Percentiles rank a stretch among this genome's conserved stretches.
Evolutionary conservation across 2,888 invertebrate species (phyloP).

Genomic region (Tupiocoris notatus): DNA sequence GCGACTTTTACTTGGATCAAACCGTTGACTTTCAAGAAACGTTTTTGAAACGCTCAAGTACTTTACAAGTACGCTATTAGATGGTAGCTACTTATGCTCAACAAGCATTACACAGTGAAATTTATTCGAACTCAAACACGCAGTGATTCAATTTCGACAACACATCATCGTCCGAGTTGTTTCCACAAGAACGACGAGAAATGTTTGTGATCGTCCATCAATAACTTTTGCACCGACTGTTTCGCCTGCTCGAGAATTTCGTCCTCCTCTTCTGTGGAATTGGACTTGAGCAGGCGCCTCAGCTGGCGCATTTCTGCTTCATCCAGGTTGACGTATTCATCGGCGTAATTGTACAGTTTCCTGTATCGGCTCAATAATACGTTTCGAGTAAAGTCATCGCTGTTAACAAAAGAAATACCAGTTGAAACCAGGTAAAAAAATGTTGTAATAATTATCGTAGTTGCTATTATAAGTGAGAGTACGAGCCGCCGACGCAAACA

Average conservation of each 20-base stretch:
- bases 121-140: too few species aligned
- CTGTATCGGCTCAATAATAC: not conserved
- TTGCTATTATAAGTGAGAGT: not conserved
- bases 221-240: slow-evolving; percentile 18
- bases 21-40: too few species aligned
- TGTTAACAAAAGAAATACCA: not conserved
- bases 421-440: not conserved
- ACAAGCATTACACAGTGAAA: too few species aligned
- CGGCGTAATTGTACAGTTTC: slow-evolving; percentile 4
- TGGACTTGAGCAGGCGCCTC: not conserved
- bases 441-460: not conserved
- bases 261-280: not conserved
- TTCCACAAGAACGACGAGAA: slow-evolving; percentile 17
- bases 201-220: slow-evolving; percentile 9
- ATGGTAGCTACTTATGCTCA: too few species aligned
- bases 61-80: too few species aligned
- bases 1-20: too few species aligned
- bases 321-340: slow-evolving; percentile 22
- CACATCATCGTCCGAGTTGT: slow-evolving; percentile 13
- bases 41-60: too few species aligned
- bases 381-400: slow-evolving; percentile 6
- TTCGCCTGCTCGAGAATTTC: slow-evolving; percentile 16
- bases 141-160: too few species aligned
- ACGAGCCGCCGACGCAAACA: not conserved
- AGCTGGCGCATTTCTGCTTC: slow-evolving; percentile 11